A percentile compares a stretch with the other conserved stretches of the same genome.
These are phyloP conservation scores for Aegotheles bennettii DNA, from an alignment of 2,113 vertebrate species.

Conservation along the genomic window DNA sequence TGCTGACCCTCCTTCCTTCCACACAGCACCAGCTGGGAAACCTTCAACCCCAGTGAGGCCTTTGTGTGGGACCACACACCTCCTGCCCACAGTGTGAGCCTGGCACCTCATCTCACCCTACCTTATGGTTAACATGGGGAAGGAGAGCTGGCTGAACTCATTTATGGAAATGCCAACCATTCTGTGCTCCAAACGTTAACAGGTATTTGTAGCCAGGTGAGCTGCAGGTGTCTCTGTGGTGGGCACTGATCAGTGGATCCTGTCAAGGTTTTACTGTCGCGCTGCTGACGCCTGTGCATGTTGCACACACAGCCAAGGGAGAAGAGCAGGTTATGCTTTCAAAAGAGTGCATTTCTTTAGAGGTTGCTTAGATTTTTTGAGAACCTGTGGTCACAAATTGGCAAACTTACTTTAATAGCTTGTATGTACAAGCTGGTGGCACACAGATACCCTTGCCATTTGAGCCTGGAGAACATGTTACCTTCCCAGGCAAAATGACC, in stretches of 20 bases:
- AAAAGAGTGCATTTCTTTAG: background rate
- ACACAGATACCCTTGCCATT: background rate
- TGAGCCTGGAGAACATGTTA: background rate
- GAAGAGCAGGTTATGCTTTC: background rate
- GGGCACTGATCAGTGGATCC: background rate
- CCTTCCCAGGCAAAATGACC: background rate
- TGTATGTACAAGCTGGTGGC: background rate
- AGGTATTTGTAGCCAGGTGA: background rate
- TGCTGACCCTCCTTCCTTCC: background rate
- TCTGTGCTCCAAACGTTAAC: background rate
- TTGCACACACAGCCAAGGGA: background rate
- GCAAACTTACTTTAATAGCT: background rate
- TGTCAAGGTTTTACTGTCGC: background rate
- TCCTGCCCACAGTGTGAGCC: background rate
- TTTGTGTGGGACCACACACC: background rate
- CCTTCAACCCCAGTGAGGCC: rapidly evolving
- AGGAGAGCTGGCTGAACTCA: background rate
- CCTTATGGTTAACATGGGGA: rapidly evolving
- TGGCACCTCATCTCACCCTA: no score
- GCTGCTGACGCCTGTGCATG: background rate
- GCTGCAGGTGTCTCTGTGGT: background rate
- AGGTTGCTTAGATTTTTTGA: background rate
- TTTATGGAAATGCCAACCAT: background rate
- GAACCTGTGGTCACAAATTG: background rate
- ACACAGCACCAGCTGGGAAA: background rate